Base-by-base conservation (phyloP, 2,113 vertebrate genomes). In the Perca schrenkii region DNA sequence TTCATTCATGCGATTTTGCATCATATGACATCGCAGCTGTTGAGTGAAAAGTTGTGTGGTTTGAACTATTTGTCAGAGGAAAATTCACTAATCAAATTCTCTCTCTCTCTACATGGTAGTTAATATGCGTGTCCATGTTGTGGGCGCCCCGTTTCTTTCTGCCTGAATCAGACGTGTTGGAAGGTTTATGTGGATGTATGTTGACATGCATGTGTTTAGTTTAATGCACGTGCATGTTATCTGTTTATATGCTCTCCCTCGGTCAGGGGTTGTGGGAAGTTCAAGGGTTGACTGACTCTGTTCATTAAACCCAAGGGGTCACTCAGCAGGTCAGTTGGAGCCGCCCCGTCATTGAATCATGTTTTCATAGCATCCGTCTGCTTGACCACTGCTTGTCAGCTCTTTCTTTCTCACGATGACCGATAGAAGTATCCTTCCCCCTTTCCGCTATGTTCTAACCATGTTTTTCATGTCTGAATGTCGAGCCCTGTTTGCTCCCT, bases 381-480 rank as follows among this genome's bases (percentile, higher is more conserved):
- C 77, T 63, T 57, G 64, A 65, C 74, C 63, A 31, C 40, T 21
- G 31, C 49, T 17, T 22, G 47, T 80, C 65, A 36, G 47, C 65
- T 40, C 16, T 63, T 79, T 60, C 40, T 43, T 52, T 53, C 28
- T 79, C 65, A 12, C 40, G 68, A 89, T 77, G 83, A 83, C 52
- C 52, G 77, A 87, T 88, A 74, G 50, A 40, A 79, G 61, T 77
- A 67, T 76, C 72, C 75, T 43, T 36, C 31, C 68, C 34, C 72
- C 79, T 67, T 82, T 63, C 40, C 4, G 49, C 79, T 17, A 28
- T 80, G 83, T 60, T 68, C 72, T 64, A 36, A 56, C 61, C 2
- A 53, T 89, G 88, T 90, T 89, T 82, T 80, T 86, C 85, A 86
- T 25, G 16, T 82, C 52, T 83, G 77, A 79, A 82, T 85, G 85